These are phyloP conservation scores for Acridotheres tristis DNA, from an alignment of 2,797 vertebrate genomes.

Conservation along the genomic window DNA sequence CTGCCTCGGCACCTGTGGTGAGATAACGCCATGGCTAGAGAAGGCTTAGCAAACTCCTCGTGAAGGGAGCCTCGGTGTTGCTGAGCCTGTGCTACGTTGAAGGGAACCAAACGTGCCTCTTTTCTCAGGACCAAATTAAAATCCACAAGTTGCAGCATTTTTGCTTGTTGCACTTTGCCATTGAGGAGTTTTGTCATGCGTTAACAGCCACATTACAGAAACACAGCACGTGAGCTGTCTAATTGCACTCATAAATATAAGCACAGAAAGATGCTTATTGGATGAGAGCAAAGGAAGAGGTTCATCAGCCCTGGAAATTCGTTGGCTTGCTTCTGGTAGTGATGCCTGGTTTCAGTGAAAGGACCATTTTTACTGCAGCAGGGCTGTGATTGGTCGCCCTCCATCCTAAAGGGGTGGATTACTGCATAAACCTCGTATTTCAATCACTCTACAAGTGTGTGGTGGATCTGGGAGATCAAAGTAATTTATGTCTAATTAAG, in stretches of 20 bases:
- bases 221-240: background rate
- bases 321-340: background rate
- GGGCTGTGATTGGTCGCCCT: background rate
- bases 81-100: background rate
- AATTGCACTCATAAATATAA: slow-evolving; percentile 4
- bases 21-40: background rate
- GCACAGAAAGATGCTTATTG: background rate
- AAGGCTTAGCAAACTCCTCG: background rate
- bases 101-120: background rate
- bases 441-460: background rate
- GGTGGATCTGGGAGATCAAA: background rate
- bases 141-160: background rate
- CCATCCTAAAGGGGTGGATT: slow-evolving; percentile 23
- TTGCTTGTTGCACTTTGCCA: background rate
- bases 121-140: background rate
- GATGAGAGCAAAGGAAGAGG: background rate
- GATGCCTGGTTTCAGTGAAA: background rate
- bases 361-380: slow-evolving; percentile 49
- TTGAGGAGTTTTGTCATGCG: background rate
- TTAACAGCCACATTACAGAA: background rate
- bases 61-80: background rate
- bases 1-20: background rate
- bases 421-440: background rate
- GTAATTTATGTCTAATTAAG: background rate
- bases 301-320: background rate